Evolutionary conservation across 2,113 vertebrate genomes (phyloP), one percentile per base, ranked within the genome.

Genomic region (Sylvietta virens): DNA sequence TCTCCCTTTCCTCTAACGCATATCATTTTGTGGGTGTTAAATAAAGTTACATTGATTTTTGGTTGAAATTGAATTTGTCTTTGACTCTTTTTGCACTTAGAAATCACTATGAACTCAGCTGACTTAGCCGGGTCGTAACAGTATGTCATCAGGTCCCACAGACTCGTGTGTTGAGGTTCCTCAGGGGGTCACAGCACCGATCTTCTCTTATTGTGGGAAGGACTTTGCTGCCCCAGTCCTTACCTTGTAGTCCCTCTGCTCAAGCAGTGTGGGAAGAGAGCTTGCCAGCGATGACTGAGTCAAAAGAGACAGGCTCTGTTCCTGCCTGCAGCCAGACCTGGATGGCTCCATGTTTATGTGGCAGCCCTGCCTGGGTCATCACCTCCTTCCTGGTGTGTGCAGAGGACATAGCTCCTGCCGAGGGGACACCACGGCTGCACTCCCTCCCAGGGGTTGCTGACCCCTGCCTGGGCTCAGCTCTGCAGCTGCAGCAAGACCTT

Each of bases 361-460:
- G 27, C 28, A 51, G 33, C 37, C 16, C 23, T 73, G 60, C 37
- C 44, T 45, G 28, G 33, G 51, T 73, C 9, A 12, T 18, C 45
- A n/a, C 13, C 23, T 45, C 33, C 45, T 51, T 51, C 39, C 44
- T 24, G 33, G 19, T 2, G 5, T 0, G 0, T n/a, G 37, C 37
- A 58, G 28, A 73, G 33, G 60, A 45, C 13, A 16, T 0, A 15
- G 23, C 39, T 73, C 28, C 44, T 51, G 37, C 44, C 0, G 2
- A 88, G 45, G 30, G 19, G 44, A 24, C 24, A 45, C 33, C 33
- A 28, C 0, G 1, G 37, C 37, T 44, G 37, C 0, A 0, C 13
- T 44, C 26, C 13, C 15, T 70, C n/a, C 35, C n/a, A 17, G 26
- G 7, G 17, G 11, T 5, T 44, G 58, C 37, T 44, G 44, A 48